Evolutionary conservation across 1,140 invertebrate species (phyloP).

Genomic region (Agraylea sexmaculata): DNA sequence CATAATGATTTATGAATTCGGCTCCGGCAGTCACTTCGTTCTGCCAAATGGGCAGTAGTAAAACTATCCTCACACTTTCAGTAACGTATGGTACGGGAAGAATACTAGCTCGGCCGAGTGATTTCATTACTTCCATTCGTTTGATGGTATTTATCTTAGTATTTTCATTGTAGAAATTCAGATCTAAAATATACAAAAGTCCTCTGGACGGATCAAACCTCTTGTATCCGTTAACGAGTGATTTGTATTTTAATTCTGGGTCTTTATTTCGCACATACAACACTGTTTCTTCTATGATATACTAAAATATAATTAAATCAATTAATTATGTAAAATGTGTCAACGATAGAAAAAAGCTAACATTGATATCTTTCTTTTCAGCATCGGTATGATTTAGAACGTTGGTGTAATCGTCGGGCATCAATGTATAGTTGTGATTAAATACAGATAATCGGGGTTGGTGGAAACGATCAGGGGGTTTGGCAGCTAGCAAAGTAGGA

Average conservation of each 20-base stretch:
- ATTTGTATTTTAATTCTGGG: constrained; percentile 39
- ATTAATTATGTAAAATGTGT: neutral
- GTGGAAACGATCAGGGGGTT: constrained; percentile 70
- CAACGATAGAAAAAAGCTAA: too few relatives aligned
- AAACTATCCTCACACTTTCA: constrained; percentile 67
- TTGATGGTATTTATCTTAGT: constrained; percentile 8
- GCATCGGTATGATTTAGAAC: constrained; percentile 44
- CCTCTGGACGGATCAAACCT: constrained; percentile 79
- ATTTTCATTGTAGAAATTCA: constrained; percentile 39
- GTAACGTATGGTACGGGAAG: constrained; percentile 83
- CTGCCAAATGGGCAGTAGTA: constrained; percentile 49
- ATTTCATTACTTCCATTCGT: constrained; percentile 53
- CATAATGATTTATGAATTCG: constrained; percentile 59
- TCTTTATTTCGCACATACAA: constrained; percentile 46
- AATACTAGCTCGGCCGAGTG: constrained; percentile 72
- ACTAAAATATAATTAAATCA: constrained; percentile 26
- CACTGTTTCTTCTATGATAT: constrained; percentile 48
- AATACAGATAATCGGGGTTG: constrained; percentile 75
- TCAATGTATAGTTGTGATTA: constrained; percentile 68
- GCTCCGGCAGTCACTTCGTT: constrained; percentile 39
- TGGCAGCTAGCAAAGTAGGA: constrained; percentile 36
- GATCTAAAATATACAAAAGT: constrained; percentile 77
- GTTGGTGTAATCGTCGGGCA: constrained; percentile 55
- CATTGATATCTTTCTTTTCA: constrained; percentile 52
- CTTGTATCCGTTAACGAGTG: constrained; percentile 68